Conservation (phyloP, 2,113 vertebrate species). For the Mormyrus lacerda region DNA sequence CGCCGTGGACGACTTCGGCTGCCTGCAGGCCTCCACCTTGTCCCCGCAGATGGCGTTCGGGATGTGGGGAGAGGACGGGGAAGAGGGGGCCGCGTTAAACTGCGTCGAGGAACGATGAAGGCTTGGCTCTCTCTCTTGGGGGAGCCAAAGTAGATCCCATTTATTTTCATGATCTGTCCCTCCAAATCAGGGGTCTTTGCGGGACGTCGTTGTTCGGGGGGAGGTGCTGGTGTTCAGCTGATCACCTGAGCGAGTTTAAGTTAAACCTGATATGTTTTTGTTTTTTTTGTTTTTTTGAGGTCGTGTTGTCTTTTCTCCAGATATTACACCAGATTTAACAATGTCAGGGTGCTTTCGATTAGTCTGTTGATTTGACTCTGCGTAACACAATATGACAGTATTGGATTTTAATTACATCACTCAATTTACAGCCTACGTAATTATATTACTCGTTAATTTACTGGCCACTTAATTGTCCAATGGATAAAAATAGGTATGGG, state of each 20-base stretch:
- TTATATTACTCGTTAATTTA: neutral
- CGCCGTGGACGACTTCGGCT: slow-evolving; percentile 50
- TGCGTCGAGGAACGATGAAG: slow-evolving; percentile 46
- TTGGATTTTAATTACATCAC: neutral
- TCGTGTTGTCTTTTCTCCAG: too few species aligned
- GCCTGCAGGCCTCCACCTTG: slow-evolving; percentile 52
- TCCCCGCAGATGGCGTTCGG: slow-evolving; percentile 64
- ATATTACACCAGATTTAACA: neutral
- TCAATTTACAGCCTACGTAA: neutral
- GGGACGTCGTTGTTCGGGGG: neutral
- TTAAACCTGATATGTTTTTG: neutral
- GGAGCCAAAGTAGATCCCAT: neutral
- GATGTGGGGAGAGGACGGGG: slow-evolving; percentile 63
- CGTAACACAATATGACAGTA: neutral
- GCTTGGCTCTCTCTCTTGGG: neutral
- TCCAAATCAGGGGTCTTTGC: too few species aligned
- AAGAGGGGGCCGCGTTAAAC: slow-evolving; percentile 55
- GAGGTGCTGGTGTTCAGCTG: neutral
- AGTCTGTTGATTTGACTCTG: neutral
- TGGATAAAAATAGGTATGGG: neutral
- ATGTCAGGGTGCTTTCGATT: neutral
- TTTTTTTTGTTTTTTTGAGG: neutral
- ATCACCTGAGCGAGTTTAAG: neutral
- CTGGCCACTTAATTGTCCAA: neutral
- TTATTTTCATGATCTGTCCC: neutral